A percentile compares a stretch with the other conserved stretches of the same genome.
Conservation (phyloP, 2,797 vertebrate species). For the Alauda arvensis region DNA sequence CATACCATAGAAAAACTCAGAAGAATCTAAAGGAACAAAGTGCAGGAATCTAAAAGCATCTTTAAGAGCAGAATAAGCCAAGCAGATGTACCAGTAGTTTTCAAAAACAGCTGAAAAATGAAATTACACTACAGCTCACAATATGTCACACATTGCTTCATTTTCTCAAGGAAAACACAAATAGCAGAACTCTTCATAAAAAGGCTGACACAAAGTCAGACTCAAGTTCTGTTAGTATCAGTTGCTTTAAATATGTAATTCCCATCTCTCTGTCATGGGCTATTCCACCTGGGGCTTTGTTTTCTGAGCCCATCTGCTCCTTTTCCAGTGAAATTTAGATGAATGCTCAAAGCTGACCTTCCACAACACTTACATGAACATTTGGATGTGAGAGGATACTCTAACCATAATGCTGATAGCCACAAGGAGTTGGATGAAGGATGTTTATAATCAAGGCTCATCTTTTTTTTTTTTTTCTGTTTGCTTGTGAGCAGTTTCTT, state of each 20-base stretch:
- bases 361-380: not conserved
- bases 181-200: not conserved
- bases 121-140: not conserved
- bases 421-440: not conserved
- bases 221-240: not conserved
- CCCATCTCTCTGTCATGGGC: not conserved
- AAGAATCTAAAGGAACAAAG: not conserved
- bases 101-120: constrained; percentile 5
- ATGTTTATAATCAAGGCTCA: constrained; percentile 19
- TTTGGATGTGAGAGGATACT: not conserved
- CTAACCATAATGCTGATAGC: not conserved
- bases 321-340: not conserved
- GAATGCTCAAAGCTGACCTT: constrained; percentile 9
- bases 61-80: not conserved
- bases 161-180: constrained; percentile 1
- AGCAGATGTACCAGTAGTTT: constrained; percentile 5
- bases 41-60: not conserved
- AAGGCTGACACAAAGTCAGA: not conserved
- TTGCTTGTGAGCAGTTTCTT: constrained; percentile 41
- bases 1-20: not conserved
- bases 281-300: not conserved
- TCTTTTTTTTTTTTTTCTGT: not conserved
- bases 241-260: not conserved
- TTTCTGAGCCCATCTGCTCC: not conserved
- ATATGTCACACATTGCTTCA: not conserved